Evolutionary conservation across 2,888 invertebrate species (phyloP), one percentile per base, ranked within the genome.

Genomic region (Cephus pygmeus): DNA sequence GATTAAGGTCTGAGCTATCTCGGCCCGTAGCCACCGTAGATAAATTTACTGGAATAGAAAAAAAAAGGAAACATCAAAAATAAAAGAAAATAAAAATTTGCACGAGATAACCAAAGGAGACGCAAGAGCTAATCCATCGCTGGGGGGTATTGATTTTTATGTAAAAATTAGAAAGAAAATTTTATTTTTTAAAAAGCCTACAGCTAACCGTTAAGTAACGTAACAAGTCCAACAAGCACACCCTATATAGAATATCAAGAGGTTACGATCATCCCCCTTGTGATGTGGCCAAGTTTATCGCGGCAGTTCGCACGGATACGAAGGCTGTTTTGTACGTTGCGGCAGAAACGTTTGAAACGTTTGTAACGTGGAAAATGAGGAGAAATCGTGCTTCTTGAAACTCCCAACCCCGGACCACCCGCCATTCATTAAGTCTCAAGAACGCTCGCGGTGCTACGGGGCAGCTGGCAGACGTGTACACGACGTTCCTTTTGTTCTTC

Each of bases 401-500:
- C 77, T 77, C 69, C 77, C 77, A 68, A 75, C 73, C 69, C 73
- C 77, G 23, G 9, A 23, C 56, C 56, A 34, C 33, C 71, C 31
- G 33, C 83, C 83, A 86, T 88, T 86, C 87, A 88, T 88, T 88
- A 86, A 87, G 85, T 86, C 86, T 84, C 80, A 84, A 84, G 86
- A 86, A 87, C 83, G 82, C 81, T 81, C 82, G 84, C 82, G 83
- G 84, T 81, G 83, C 84, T 85, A 84, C 84, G 85, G 85, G 83
- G 85, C 84, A 34, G 74, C 34, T 34, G 34, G 35, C 74, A 30
- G 87, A 86, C 85, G 85, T 85, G 86, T 86, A 86, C 86, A 84
- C 83, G 87, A 87, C 88, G 85, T 85, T 85, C 83, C 87, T 86
- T 87, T 89, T 88, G 89, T 88, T 87, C 87, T 86, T 81, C 85